phyloP scores from a whole-genome alignment of 1,140 invertebrate species.

The Heterodera carotae region DNA sequence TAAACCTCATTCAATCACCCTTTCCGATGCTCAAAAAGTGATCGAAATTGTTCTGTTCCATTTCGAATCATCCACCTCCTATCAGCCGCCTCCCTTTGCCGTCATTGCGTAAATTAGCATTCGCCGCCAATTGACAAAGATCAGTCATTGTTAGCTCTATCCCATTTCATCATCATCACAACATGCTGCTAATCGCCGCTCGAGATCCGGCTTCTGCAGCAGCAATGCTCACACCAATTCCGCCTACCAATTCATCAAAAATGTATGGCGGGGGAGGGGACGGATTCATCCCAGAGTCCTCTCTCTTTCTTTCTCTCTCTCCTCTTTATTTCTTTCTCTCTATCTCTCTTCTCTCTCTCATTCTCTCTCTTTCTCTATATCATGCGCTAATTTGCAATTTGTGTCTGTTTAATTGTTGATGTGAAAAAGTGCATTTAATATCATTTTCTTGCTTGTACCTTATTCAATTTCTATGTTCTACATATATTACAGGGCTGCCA shows the following conservation, averaged over 20 bases:
- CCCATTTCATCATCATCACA: not conserved
- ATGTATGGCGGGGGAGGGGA: not conserved
- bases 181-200: not conserved
- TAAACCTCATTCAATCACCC: too few relatives aligned
- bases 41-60: too few relatives aligned
- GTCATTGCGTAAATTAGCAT: not conserved
- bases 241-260: not conserved
- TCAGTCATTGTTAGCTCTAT: not conserved
- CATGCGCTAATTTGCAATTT: not conserved
- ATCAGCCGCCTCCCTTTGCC: not conserved
- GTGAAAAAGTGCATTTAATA: not conserved
- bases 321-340: too few relatives aligned
- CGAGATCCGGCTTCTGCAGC: slow-evolving; percentile 11
- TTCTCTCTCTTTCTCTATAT: not conserved
- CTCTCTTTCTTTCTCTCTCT: too few relatives aligned
- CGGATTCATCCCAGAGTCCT: too few relatives aligned
- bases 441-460: too few relatives aligned
- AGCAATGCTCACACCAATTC: not conserved
- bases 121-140: not conserved
- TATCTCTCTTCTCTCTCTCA: not conserved
- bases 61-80: too few relatives aligned
- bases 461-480: too few relatives aligned
- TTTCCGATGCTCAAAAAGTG: too few relatives aligned
- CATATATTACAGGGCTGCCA: too few relatives aligned
- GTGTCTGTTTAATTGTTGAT: not conserved